A percentile compares a stretch with the other conserved stretches of the same genome.
phyloP scores from a whole-genome alignment of 2,113 vertebrate species.

The Antennarius striatus region DNA sequence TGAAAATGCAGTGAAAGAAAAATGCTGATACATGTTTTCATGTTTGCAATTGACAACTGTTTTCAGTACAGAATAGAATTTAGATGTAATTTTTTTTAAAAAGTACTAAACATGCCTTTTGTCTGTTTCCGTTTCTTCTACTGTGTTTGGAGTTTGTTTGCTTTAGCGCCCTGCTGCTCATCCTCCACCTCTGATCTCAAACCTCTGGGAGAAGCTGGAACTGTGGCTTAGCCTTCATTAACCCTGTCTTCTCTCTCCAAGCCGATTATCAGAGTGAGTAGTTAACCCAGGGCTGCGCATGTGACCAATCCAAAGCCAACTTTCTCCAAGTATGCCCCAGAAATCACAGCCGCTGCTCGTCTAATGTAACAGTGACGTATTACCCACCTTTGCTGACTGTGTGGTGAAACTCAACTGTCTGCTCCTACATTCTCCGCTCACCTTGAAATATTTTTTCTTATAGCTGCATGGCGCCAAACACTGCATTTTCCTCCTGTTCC shows the following conservation, averaged over 20 bases:
- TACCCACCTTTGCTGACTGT: slow-evolving; percentile 4
- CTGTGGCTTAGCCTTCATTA: slow-evolving; percentile 57
- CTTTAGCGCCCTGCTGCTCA: slow-evolving; percentile 23
- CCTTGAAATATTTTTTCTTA: slow-evolving; percentile 3
- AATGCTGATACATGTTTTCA: no score
- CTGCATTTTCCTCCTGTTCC: slow-evolving; percentile 9
- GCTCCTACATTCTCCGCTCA: slow-evolving; percentile 16
- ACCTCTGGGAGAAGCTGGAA: slow-evolving; percentile 35
- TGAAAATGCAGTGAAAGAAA: neutral
- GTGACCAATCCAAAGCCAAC: slow-evolving; percentile 40
- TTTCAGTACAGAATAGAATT: neutral
- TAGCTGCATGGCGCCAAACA: neutral
- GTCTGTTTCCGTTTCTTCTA: neutral
- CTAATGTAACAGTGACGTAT: slow-evolving; percentile 11
- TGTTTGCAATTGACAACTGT: neutral
- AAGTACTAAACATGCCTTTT: neutral
- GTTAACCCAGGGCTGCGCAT: slow-evolving; percentile 47
- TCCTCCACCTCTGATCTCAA: slow-evolving; percentile 36
- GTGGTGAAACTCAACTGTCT: slow-evolving; percentile 21
- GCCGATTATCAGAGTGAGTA: slow-evolving; percentile 45
- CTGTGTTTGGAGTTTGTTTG: slow-evolving; percentile 36
- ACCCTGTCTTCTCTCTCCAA: slow-evolving; percentile 44
- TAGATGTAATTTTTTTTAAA: no score
- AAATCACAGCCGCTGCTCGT: slow-evolving; percentile 7
- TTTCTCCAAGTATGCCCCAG: slow-evolving; percentile 22